phyloP scores from a whole-genome alignment of 2,113 vertebrate species.

The Bungarus multicinctus region DNA sequence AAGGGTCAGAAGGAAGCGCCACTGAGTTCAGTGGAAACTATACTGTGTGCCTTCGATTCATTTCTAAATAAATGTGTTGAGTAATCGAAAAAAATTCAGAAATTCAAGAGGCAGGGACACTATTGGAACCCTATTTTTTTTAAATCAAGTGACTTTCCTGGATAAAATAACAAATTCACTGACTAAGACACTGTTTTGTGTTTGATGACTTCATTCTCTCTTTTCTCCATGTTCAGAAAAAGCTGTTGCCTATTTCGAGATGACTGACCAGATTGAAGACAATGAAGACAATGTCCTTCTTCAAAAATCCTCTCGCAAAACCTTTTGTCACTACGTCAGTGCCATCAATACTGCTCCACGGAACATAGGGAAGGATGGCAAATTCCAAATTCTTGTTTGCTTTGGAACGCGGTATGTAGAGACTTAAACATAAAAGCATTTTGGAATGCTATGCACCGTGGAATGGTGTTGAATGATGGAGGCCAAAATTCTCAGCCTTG shows the following conservation, averaged over 20 bases:
- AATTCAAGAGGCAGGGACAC: too few species aligned
- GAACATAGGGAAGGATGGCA: constrained; percentile 95
- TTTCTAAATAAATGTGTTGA: not conserved
- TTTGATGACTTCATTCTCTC: constrained; percentile 24
- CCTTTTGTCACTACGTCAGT: constrained; percentile 88
- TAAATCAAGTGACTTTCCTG: not conserved
- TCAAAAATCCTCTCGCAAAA: constrained; percentile 77
- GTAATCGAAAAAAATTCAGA: not conserved
- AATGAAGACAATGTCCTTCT: constrained; percentile 75
- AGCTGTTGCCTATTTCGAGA: constrained; percentile 85
- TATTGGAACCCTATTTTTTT: not conserved
- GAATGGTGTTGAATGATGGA: not conserved
- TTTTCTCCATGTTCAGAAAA: constrained; percentile 72
- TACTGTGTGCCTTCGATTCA: not conserved
- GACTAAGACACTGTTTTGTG: not conserved
- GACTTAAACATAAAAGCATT: not conserved
- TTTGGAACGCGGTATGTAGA: constrained; percentile 86
- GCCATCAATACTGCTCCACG: constrained; percentile 87
- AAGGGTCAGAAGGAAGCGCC: not conserved
- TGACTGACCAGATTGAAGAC: constrained; percentile 84
- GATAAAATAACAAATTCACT: not conserved
- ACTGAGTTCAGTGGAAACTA: not conserved
- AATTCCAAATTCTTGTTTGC: constrained; percentile 95
- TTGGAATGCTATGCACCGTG: not conserved
- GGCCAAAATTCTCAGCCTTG: not conserved